Conservation (phyloP, 2,113 vertebrate genomes). For the Alosa alosa region DNA sequence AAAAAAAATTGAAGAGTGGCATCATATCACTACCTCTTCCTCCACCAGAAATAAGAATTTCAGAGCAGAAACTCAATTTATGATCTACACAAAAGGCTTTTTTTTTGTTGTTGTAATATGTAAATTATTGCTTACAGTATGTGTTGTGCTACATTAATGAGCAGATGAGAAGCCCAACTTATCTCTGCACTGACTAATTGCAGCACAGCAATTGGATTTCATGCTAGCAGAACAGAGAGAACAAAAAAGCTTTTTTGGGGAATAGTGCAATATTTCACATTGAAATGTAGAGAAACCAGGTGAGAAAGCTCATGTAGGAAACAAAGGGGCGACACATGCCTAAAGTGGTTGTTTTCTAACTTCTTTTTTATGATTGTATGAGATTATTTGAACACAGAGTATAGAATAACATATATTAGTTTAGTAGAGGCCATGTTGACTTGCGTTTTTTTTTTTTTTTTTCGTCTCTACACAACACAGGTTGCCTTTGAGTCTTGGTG, state of each 20-base stretch:
- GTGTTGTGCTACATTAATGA: neutral
- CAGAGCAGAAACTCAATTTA: neutral
- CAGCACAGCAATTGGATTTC: neutral
- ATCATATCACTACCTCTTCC: constrained; percentile 47
- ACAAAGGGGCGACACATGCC: constrained; percentile 46
- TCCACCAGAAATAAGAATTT: neutral
- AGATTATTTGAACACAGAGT: constrained; percentile 32
- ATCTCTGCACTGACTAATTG: neutral
- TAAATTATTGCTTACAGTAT: neutral
- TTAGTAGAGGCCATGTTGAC: constrained; percentile 21
- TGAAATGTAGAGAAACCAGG: constrained; percentile 58
- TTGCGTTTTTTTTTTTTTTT: constrained; percentile 10
- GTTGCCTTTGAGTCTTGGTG: constrained; percentile 42
- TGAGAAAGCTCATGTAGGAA: constrained; percentile 52
- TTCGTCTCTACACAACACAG: constrained; percentile 41
- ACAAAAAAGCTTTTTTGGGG: constrained; percentile 61
- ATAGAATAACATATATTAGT: neutral
- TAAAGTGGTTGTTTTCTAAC: constrained; percentile 40
- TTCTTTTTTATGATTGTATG: constrained; percentile 30
- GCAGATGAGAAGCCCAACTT: neutral
- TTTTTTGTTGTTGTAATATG: neutral
- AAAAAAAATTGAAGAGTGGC: neutral
- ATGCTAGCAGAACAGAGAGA: constrained; percentile 38
- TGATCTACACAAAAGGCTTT: neutral
- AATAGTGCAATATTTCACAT: constrained; percentile 75